A percentile compares a stretch with the other conserved stretches of the same genome.
phyloP scores from a whole-genome alignment of 2,888 invertebrate species.

The Dorcus hopei region DNA sequence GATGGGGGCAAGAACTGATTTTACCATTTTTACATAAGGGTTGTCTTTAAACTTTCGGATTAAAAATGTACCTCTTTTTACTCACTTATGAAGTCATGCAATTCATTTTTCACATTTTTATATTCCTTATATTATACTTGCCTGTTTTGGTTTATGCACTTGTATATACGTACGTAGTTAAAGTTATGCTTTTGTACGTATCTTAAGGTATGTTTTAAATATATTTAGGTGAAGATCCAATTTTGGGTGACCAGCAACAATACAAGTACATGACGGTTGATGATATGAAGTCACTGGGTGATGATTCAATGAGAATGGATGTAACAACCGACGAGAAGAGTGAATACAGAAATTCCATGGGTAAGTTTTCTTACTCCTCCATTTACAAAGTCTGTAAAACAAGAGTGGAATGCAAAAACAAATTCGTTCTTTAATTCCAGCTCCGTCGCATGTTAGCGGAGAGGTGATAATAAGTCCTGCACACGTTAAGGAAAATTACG shows the following conservation, averaged over 20 bases:
- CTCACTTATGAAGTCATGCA: too few species aligned
- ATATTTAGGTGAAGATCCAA: constrained; percentile 63
- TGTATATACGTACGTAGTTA: not conserved
- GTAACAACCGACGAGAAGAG: constrained; percentile 49
- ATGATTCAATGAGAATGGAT: constrained; percentile 61
- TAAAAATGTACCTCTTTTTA: too few species aligned
- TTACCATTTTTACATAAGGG: too few species aligned
- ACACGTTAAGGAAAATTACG: constrained; percentile 43
- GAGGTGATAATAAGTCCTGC: constrained; percentile 45
- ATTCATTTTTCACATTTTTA: too few species aligned
- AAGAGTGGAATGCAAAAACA: too few species aligned
- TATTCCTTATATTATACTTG: too few species aligned
- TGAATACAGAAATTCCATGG: constrained; percentile 48
- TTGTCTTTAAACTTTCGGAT: too few species aligned
- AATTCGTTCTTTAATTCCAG: constrained; percentile 28
- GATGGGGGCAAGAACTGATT: too few species aligned
- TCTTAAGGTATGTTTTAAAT: not conserved
- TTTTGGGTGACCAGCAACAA: constrained; percentile 65
- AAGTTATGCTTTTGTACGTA: not conserved
- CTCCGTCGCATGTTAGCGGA: constrained; percentile 46
- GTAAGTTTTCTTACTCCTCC: constrained; percentile 29
- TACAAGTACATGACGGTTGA: constrained; percentile 80
- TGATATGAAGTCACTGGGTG: constrained; percentile 74
- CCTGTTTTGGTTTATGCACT: too few species aligned
- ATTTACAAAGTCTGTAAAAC: too few species aligned